Evolutionary conservation across 2,113 vertebrate genomes (phyloP), one percentile per base, ranked within the genome.

Genomic region (Catharus minimus): DNA sequence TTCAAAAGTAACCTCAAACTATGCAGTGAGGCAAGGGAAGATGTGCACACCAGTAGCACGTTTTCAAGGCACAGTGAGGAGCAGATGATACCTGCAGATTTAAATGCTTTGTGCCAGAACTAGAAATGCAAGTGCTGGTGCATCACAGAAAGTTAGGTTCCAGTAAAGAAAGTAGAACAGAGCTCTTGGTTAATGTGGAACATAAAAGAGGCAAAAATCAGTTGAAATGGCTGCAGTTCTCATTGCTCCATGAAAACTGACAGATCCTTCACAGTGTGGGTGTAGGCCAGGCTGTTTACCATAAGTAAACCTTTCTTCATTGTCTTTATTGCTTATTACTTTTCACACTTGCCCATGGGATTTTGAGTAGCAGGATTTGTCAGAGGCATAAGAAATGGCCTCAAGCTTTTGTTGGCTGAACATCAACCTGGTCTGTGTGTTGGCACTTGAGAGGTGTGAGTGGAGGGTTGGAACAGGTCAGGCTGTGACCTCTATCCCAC

Each of bases 321-420:
- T 65, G 32, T 69, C 32, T 57, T 61, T 17, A 46, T 41, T 62
- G 73, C 27, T 74, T 36, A 30, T 21, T 10, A 16, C n/a, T 91
- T 93, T 82, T 75, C 53, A 56, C 10, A 3, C 33, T 84, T 8
- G 1, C 8, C n/a, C 5, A 2, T 0, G 0, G 4, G 14, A 24
- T 41, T 11, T 13, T n/a, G 14, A 41, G 32, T 67, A 62, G 28
- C 61, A 85, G 52, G 47, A 57, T 38, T 87, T 77, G 15, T 49
- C 39, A 62, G 58, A 28, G 17, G 7, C 10, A 12, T 47, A 33
- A 88, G 68, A 81, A 55, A 41, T 19, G 55, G 21, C 33, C 30
- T 75, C 5, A 6, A 75, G 46, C 5, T 82, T 33, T 74, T 9
- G 1, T 13, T 43, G 57, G 21, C 36, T 5, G 4, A 53, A 20